A percentile compares a stretch with the other conserved stretches of the same genome.
Evolutionary conservation across 1,140 invertebrate genomes (phyloP).

Genomic region (Tetragnatha versicolor): DNA sequence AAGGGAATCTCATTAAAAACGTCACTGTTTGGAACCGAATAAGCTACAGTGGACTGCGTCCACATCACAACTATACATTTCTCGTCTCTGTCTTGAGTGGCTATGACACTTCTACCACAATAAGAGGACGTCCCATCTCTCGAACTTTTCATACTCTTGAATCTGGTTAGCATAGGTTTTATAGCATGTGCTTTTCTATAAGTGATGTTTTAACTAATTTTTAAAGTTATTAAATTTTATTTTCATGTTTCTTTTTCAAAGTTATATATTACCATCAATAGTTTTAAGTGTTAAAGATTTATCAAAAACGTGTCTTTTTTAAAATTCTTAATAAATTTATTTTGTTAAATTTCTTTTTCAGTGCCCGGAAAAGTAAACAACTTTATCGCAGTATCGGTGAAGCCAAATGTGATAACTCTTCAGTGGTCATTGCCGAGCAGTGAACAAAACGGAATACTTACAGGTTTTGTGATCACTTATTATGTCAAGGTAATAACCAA

Average conservation of each 20-base stretch:
- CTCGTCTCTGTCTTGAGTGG: conserved; percentile 85
- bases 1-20: conserved; percentile 73
- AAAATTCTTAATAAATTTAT: no score
- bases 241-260: no score
- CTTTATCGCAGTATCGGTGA: conserved; percentile 79
- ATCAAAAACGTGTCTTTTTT: no score
- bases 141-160: conserved; percentile 83
- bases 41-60: conserved; percentile 77
- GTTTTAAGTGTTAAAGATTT: no score
- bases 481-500: conserved; percentile 67
- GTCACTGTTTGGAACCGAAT: conserved; percentile 75
- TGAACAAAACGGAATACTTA: conserved; percentile 84
- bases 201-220: not conserved
- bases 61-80: conserved; percentile 88
- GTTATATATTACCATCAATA: no score
- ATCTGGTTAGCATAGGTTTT: conserved; percentile 66
- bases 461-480: conserved; percentile 83
- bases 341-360: conserved; percentile 22
- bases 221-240: not conserved
- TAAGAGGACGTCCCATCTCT: conserved; percentile 77
- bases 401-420: conserved; percentile 82
- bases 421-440: conserved; percentile 79
- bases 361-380: conserved; percentile 69
- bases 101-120: conserved; percentile 77
- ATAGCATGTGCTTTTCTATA: no score